Conservation (phyloP, 2,797 vertebrate genomes). For the Chelonia mydas region DNA sequence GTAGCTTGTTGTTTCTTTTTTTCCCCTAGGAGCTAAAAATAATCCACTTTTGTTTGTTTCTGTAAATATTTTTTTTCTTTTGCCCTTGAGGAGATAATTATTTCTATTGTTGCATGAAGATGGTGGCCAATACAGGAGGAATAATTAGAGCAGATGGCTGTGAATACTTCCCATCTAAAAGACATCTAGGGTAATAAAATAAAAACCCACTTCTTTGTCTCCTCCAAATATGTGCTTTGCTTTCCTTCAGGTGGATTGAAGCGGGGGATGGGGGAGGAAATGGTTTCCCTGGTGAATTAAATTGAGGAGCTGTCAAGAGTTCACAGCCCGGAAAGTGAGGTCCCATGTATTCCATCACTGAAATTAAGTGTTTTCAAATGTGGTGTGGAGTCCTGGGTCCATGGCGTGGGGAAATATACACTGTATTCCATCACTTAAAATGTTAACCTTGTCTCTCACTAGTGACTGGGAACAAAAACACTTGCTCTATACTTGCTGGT, state of each 20-base stretch:
- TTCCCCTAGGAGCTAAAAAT: constrained; percentile 79
- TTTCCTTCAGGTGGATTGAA: constrained; percentile 76
- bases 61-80: constrained; percentile 72
- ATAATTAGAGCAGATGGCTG: constrained; percentile 84
- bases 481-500: constrained; percentile 71
- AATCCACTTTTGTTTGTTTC: constrained; percentile 85
- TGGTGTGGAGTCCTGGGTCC: constrained; percentile 68
- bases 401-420: constrained; percentile 72
- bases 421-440: constrained; percentile 83
- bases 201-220: constrained; percentile 47
- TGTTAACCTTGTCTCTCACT: constrained; percentile 85
- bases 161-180: constrained; percentile 77
- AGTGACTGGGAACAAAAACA: constrained; percentile 77
- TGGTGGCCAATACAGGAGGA: constrained; percentile 81
- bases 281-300: constrained; percentile 75
- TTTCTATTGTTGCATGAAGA: constrained; percentile 82
- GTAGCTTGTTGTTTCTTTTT: constrained; percentile 69
- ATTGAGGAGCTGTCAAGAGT: constrained; percentile 80
- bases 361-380: constrained; percentile 83
- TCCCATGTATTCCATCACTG: constrained; percentile 81
- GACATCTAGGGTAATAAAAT: constrained; percentile 61
- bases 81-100: constrained; percentile 83
- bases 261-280: constrained; percentile 48
- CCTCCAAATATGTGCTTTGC: constrained; percentile 63
- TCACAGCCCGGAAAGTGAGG: constrained; percentile 74